phyloP scores from a whole-genome alignment of 2,113 vertebrate species.

The Poeciliopsis turrubarensis region DNA sequence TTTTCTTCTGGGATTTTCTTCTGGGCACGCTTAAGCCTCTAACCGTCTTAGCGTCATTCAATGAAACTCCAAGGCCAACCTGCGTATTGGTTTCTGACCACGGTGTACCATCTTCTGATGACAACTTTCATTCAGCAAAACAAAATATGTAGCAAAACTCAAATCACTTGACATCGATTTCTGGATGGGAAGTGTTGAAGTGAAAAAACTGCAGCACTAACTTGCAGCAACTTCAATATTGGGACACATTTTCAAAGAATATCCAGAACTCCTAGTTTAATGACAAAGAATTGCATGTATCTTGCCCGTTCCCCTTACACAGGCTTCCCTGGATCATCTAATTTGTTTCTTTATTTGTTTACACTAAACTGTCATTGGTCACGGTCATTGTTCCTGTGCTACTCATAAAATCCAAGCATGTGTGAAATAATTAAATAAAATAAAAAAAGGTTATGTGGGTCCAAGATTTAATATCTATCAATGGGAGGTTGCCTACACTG shows the following conservation, averaged over 20 bases:
- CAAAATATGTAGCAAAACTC: not conserved
- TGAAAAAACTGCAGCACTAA: not conserved
- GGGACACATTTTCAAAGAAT: no score
- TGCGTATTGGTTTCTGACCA: not conserved
- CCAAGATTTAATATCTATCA: no score
- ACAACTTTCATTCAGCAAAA: not conserved
- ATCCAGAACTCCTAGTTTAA: no score
- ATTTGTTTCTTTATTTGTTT: not conserved
- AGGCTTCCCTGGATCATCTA: not conserved
- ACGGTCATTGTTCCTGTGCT: not conserved
- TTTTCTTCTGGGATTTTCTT: not conserved
- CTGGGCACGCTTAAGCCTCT: not conserved
- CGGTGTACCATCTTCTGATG: not conserved
- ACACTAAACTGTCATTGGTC: not conserved
- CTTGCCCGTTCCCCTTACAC: not conserved
- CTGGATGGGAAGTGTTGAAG: not conserved
- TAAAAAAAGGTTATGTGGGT: not conserved
- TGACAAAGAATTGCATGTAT: not conserved
- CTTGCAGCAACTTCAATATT: not conserved
- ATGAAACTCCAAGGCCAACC: not conserved
- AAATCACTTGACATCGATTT: not conserved
- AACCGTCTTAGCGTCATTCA: not conserved
- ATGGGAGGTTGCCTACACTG: no score
- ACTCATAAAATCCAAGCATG: not conserved
- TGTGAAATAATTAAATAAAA: not conserved